Evolutionary conservation across 2,797 vertebrate genomes (phyloP).

Genomic region (Tragelaphus oryx): DNA sequence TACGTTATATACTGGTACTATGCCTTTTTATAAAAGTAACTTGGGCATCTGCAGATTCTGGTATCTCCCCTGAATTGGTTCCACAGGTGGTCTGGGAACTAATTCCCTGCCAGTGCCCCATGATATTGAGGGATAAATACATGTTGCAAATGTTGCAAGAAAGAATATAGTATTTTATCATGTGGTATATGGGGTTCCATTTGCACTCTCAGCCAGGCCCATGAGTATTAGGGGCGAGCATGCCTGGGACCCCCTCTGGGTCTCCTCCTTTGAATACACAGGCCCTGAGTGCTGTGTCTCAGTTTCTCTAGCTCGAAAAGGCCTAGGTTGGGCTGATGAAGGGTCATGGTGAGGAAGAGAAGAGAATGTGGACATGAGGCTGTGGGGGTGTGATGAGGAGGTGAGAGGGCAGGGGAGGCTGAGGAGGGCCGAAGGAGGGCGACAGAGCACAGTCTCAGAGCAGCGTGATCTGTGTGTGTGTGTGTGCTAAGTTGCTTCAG

Average conservation of each 20-base stretch:
- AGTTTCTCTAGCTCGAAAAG: neutral
- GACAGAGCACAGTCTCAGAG: neutral
- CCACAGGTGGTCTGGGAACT: neutral
- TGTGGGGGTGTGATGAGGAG: neutral
- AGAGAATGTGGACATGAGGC: neutral
- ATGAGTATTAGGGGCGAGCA: neutral
- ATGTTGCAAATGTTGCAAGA: neutral
- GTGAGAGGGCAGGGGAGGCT: neutral
- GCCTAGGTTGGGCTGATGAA: neutral
- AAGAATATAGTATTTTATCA: neutral
- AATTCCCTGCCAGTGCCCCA: neutral
- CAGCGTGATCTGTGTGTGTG: neutral
- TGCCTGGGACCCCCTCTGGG: neutral
- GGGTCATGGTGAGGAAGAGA: neutral
- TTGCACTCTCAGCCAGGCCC: neutral
- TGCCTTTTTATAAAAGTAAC: neutral
- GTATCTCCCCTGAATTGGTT: neutral
- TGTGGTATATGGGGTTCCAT: neutral
- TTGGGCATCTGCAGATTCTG: neutral
- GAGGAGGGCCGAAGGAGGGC: neutral
- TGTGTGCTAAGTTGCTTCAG: neutral
- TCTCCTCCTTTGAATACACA: neutral
- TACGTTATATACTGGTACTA: neutral
- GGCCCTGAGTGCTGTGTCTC: neutral
- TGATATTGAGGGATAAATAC: neutral